phyloP scores from a whole-genome alignment of 2,113 vertebrate genomes.

The Phalacrocorax brasilianus region DNA sequence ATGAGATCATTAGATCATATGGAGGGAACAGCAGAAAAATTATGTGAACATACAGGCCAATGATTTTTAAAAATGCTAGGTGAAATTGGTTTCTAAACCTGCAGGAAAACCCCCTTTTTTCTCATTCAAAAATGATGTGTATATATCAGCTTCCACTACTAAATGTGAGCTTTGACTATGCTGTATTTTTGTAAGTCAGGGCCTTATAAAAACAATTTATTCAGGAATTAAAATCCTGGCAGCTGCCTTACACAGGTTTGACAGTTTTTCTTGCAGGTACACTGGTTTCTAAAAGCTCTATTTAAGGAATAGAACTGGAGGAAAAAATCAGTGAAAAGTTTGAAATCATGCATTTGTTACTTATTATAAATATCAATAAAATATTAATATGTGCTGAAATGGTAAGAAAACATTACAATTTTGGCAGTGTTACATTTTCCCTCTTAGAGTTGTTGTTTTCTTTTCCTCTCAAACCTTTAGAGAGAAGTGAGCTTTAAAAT shows the following conservation, averaged over 20 bases:
- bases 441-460: neutral
- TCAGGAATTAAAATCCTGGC: neutral
- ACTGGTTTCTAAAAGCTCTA: neutral
- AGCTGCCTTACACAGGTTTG: neutral
- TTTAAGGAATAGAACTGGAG: neutral
- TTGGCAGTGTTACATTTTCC: neutral
- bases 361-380: neutral
- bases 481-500: neutral
- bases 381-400: neutral
- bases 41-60: fast-evolving
- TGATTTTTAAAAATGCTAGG: neutral
- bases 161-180: neutral
- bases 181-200: neutral
- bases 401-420: neutral
- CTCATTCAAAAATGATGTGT: neutral
- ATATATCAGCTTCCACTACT: neutral
- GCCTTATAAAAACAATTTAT: neutral
- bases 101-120: neutral
- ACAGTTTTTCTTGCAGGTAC: neutral
- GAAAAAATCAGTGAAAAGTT: neutral
- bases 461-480: neutral
- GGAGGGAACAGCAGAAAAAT: neutral
- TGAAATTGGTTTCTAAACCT: neutral
- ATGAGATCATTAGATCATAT: neutral
- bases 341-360: neutral